Evolutionary conservation across 2,888 invertebrate species (phyloP).

Genomic region (Noctua janthe): DNA sequence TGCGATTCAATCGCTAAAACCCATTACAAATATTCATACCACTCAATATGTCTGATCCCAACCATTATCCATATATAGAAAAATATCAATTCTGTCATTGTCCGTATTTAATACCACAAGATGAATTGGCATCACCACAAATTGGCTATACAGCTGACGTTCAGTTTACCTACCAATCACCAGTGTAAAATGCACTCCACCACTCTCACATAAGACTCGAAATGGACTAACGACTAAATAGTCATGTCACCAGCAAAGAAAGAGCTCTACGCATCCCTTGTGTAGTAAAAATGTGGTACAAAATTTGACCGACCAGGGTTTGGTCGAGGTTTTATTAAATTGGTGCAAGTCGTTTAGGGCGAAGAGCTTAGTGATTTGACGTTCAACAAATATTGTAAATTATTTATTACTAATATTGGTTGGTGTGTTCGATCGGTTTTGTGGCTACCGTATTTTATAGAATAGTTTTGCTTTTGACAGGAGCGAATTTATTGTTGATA

Average conservation of each 20-base stretch:
- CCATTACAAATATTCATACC: slow-evolving; percentile 60
- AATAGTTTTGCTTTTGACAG: neutral
- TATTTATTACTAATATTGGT: slow-evolving; percentile 71
- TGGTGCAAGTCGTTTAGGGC: slow-evolving; percentile 65
- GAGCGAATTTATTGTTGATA: neutral
- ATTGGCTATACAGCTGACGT: slow-evolving; percentile 79
- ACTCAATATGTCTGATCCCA: slow-evolving; percentile 65
- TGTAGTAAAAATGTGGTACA: neutral
- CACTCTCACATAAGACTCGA: slow-evolving; percentile 23
- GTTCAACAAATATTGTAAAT: slow-evolving; percentile 78
- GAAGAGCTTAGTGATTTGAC: slow-evolving; percentile 71
- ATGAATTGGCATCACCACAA: slow-evolving; percentile 85
- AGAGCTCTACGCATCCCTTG: slow-evolving; percentile 43
- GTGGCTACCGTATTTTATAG: slow-evolving; percentile 36
- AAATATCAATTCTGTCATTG: slow-evolving; percentile 80
- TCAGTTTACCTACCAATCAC: slow-evolving; percentile 63
- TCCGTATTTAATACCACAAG: slow-evolving; percentile 79
- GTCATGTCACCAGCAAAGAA: slow-evolving; percentile 40
- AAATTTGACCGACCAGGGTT: neutral
- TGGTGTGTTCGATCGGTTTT: slow-evolving; percentile 50
- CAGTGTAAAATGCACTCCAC: slow-evolving; percentile 60
- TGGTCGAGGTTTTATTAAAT: slow-evolving; percentile 54
- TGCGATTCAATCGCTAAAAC: neutral
- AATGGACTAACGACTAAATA: neutral
- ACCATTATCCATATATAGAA: slow-evolving; percentile 71